These are phyloP conservation scores for Montipora capitata DNA, from an alignment of 92 coral and sea anemone species.

Conservation along the genomic window DNA sequence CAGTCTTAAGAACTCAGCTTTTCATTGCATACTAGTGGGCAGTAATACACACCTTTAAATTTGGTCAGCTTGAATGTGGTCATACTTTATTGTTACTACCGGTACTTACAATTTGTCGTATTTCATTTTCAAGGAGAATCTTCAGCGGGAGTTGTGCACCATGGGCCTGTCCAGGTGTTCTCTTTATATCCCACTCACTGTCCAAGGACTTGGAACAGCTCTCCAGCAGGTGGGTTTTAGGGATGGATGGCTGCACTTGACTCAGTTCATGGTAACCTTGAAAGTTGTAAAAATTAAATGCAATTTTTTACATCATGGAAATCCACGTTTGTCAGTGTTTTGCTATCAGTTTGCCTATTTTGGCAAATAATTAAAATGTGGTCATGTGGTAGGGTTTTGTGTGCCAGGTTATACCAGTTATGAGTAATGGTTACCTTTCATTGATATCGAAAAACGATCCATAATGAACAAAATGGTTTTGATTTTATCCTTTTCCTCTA, in stretches of 20 bases:
- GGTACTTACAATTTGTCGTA: conserved; percentile 22
- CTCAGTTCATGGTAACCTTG: conserved; percentile 22
- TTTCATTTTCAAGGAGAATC: conserved; percentile 22
- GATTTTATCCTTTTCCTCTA: conserved; percentile 4
- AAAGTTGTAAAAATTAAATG: neutral
- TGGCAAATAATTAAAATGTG: neutral
- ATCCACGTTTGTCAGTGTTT: neutral
- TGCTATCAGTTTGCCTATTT: neutral
- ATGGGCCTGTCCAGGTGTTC: conserved; percentile 18
- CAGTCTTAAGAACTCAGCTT: neutral
- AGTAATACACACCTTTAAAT: neutral
- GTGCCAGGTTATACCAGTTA: neutral
- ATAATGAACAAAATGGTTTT: conserved; percentile 5
- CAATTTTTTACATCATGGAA: conserved; percentile 1
- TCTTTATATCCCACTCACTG: conserved; percentile 18
- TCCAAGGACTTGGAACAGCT: conserved; percentile 16
- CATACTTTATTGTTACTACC: neutral
- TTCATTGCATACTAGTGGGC: neutral
- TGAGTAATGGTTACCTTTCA: neutral
- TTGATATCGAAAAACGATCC: conserved; percentile 22
- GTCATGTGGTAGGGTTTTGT: conserved; percentile 2
- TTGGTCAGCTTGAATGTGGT: neutral
- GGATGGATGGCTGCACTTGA: neutral
- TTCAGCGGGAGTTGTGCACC: conserved; percentile 23
- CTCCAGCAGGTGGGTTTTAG: conserved; percentile 24